phyloP scores from a whole-genome alignment of 1,140 invertebrate genomes.

The Mesaphorura yosii region DNA sequence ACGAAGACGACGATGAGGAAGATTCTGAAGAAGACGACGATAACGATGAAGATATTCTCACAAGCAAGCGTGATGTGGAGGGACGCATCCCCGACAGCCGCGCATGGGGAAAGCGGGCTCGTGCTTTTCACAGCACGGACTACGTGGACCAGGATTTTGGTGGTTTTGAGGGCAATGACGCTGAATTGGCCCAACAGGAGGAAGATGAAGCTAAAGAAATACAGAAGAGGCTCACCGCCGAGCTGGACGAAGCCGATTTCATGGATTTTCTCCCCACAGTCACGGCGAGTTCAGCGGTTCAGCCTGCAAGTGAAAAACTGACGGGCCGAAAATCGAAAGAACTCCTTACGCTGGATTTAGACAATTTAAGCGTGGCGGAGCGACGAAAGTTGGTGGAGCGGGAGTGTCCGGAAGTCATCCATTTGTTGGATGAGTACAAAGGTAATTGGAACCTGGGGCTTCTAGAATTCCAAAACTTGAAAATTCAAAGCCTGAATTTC shows the following conservation, averaged over 20 bases:
- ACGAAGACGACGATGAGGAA: slow-evolving; percentile 19
- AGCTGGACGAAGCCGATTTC: slow-evolving; percentile 71
- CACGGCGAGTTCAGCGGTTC: no score
- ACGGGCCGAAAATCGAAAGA: slow-evolving; percentile 41
- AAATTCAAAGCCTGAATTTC: not conserved
- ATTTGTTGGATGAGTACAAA: slow-evolving; percentile 64
- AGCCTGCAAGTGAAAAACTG: slow-evolving; percentile 27
- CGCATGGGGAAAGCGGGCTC: slow-evolving; percentile 74
- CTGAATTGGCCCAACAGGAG: slow-evolving; percentile 62
- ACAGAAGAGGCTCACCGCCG: slow-evolving; percentile 60
- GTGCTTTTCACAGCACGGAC: slow-evolving; percentile 69
- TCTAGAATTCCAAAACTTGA: not conserved
- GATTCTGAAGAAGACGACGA: slow-evolving; percentile 15
- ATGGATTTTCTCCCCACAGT: slow-evolving; percentile 48
- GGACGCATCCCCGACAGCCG: slow-evolving; percentile 58
- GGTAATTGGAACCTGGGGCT: slow-evolving; percentile 38
- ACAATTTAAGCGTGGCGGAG: slow-evolving; percentile 58
- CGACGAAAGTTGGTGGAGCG: slow-evolving; percentile 62
- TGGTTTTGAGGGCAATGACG: slow-evolving; percentile 55
- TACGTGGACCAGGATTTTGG: slow-evolving; percentile 77
- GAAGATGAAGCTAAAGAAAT: slow-evolving; percentile 73
- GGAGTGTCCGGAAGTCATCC: slow-evolving; percentile 70
- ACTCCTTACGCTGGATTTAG: slow-evolving; percentile 57
- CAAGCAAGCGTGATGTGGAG: slow-evolving; percentile 60
- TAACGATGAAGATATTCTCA: slow-evolving; percentile 35